phyloP scores from a whole-genome alignment of 2,888 invertebrate genomes.

The Muscina levida region DNA sequence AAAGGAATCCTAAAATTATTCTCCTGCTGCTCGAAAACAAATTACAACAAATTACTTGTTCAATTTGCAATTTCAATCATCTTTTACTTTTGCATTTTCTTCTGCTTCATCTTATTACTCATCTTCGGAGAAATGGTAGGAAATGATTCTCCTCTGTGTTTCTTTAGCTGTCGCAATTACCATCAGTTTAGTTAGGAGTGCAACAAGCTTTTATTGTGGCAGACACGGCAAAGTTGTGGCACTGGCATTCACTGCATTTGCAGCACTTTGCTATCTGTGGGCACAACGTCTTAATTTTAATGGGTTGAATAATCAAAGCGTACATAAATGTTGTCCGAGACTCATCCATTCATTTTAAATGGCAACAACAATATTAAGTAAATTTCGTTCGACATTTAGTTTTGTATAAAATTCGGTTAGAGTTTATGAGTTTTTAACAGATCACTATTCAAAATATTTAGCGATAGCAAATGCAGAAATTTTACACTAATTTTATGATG shows the following conservation, averaged over 20 bases:
- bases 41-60: constrained; percentile 44
- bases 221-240: not conserved
- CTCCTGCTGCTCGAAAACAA: constrained; percentile 34
- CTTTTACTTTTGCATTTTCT: constrained; percentile 5
- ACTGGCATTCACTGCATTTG: not conserved
- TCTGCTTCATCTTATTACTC: not conserved
- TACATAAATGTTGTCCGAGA: not conserved
- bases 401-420: not conserved
- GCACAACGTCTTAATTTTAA: not conserved
- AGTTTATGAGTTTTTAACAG: constrained; percentile 8
- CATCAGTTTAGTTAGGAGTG: constrained; percentile 19
- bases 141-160: too few species aligned
- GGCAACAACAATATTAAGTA: not conserved
- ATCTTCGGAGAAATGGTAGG: too few species aligned
- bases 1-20: constrained; percentile 14
- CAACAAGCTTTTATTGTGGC: not conserved
- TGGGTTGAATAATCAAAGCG: not conserved
- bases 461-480: not conserved
- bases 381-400: not conserved
- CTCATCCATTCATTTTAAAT: constrained; percentile 1
- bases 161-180: constrained; percentile 10
- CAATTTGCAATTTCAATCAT: constrained; percentile 40
- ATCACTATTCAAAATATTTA: constrained; percentile 12
- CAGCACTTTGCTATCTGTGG: not conserved
- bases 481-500: constrained; percentile 2